A percentile compares a stretch with the other conserved stretches of the same genome.
phyloP scores from a whole-genome alignment of 2,888 invertebrate genomes.

The Lingula anatina region DNA sequence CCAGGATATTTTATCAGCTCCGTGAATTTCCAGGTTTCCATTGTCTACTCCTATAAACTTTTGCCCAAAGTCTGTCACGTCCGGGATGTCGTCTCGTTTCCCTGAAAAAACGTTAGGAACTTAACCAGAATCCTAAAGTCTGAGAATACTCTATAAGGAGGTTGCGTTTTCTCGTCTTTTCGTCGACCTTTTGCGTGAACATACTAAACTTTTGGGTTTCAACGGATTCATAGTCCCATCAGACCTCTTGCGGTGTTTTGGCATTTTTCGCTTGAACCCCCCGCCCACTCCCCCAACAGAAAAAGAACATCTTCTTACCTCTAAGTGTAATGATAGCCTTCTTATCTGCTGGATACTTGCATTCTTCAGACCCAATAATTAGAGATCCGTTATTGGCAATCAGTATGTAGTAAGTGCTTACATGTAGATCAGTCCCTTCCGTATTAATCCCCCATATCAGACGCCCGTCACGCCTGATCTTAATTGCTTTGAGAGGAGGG shows the following conservation, averaged over 20 bases:
- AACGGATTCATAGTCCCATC: too few species aligned
- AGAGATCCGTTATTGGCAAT: conserved; percentile 17
- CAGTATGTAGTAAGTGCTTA: conserved; percentile 13
- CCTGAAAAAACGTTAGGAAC: not conserved
- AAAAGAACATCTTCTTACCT: conserved; percentile 7
- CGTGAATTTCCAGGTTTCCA: conserved; percentile 10
- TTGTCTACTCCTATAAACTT: conserved; percentile 12
- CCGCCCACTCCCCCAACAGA: too few species aligned
- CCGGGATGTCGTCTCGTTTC: not conserved
- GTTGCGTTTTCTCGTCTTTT: too few species aligned
- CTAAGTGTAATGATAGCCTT: conserved; percentile 13
- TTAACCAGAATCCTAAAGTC: too few species aligned
- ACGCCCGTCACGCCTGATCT: conserved; percentile 6
- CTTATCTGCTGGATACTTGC: too few species aligned
- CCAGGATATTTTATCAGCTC: conserved; percentile 9
- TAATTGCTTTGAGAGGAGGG: conserved; percentile 7
- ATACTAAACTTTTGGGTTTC: too few species aligned
- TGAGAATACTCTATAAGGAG: too few species aligned
- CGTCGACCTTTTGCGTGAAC: too few species aligned
- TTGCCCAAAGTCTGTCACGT: conserved; percentile 5
- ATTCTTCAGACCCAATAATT: too few species aligned
- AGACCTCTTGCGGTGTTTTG: too few species aligned
- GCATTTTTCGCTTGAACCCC: too few species aligned
- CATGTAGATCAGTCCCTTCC: conserved; percentile 7
- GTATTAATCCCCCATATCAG: conserved; percentile 15